A percentile compares a stretch with the other conserved stretches of the same genome.
Conservation (phyloP, 2,888 invertebrate genomes). For the Macaria liturata region DNA sequence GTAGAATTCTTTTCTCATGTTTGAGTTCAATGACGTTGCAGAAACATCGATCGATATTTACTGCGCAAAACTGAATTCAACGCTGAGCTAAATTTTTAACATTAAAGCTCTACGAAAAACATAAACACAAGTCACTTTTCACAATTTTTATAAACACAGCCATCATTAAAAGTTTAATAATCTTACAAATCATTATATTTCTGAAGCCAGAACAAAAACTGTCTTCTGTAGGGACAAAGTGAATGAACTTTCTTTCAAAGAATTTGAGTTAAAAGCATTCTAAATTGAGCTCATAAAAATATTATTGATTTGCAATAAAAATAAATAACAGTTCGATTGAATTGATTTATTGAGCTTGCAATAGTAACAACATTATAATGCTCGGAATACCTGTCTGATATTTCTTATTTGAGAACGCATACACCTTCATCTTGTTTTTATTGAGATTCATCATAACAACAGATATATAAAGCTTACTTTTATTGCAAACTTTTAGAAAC, state of each 20-base stretch:
- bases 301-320: constrained; percentile 16
- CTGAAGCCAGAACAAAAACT: too few species aligned
- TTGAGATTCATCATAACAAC: too few species aligned
- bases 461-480: too few species aligned
- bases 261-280: constrained; percentile 6
- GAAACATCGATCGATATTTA: constrained; percentile 4
- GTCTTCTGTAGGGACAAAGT: constrained; percentile 6
- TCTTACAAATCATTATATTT: neutral
- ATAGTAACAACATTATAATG: constrained; percentile 1
- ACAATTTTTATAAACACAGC: constrained; percentile 1
- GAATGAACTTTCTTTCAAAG: constrained; percentile 16
- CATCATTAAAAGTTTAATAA: constrained; percentile 11
- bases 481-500: too few species aligned
- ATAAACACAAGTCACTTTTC: neutral
- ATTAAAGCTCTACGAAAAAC: neutral
- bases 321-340: constrained; percentile 4
- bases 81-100: too few species aligned
- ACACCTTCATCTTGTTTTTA: too few species aligned
- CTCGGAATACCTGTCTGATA: neutral
- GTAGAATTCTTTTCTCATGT: too few species aligned
- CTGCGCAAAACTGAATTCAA: constrained; percentile 4
- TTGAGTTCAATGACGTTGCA: constrained; percentile 12
- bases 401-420: too few species aligned
- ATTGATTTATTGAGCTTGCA: constrained; percentile 8
- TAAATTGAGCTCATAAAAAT: constrained; percentile 16